Evolutionary conservation across 1,140 invertebrate species (phyloP), one percentile per base, ranked within the genome.

Genomic region (Brachionus asplanchnoidis): DNA sequence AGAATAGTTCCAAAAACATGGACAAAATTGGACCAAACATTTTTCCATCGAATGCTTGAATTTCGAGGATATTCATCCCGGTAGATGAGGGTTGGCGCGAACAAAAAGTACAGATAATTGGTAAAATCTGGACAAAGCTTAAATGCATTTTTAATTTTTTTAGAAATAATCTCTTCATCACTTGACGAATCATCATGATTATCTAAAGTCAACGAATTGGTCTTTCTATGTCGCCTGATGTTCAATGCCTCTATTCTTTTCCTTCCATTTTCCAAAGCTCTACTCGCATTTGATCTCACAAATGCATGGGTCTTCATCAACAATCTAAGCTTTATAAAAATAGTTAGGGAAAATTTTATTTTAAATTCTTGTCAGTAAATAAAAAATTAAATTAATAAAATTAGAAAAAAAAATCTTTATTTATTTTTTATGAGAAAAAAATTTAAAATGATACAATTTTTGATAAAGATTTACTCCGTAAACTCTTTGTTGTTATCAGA

Each of bases 31-130:
- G 90, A 91, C 0, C 93, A 84, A 0, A 95, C 94, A 53, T 93
- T 91, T 20, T 90, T 90, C 95, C 95, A 96, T 66, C 92, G 89
- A 14, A 95, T 94, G 26, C 90, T 89, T 75, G 91, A 90, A 1
- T 92, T 94, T 87, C 94, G n/a, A 50, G 95, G 95, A 91, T 96
- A 96, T 85, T 90, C 89, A 87, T 96, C 94, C 86, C 93, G 92
- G 88, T 96, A 96, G 26, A 97, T 88, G 0, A 96, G 91, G 0
- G 95, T 96, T n/a, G 95, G 95, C 0, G 93, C 94, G 88, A 96
- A 96, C 26, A 96, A 88, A 87, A 95, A 97, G 87, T 96, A 96
- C 0, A 95, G 86, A 88, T 93, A 96, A 79, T 94, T 93, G 0
- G 92, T 92, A 87, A 95, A 93, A 53, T 92, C 90, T 2, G 94